Conservation (phyloP, 2,888 invertebrate genomes). For the Xanthia icteritia region DNA sequence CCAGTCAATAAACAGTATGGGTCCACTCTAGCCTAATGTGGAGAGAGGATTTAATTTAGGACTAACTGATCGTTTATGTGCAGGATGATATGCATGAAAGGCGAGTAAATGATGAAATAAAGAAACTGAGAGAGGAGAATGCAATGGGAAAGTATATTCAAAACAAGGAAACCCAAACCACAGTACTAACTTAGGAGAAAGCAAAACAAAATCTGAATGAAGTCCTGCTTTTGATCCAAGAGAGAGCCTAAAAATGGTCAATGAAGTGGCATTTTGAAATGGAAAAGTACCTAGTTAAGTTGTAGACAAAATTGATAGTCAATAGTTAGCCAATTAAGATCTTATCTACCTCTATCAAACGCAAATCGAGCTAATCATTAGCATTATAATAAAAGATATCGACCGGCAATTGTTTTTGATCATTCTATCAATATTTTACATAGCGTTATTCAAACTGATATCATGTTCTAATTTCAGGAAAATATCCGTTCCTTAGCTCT, state of each 20-base stretch:
- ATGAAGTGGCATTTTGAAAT: neutral
- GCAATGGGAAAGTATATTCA: too few relatives aligned
- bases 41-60: conserved; percentile 37
- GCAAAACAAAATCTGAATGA: neutral
- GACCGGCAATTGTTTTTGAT: conserved; percentile 15
- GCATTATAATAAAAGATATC: conserved; percentile 24
- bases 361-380: conserved; percentile 32
- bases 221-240: neutral
- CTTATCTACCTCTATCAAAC: conserved; percentile 26
- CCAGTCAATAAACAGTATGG: conserved; percentile 55
- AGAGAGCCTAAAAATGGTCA: neutral
- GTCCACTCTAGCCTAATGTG: conserved; percentile 38
- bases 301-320: neutral
- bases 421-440: neutral
- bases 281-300: conserved; percentile 5
- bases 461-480: neutral
- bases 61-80: neutral
- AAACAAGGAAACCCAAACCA: neutral
- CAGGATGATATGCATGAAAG: neutral
- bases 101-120: neutral
- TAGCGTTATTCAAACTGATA: conserved; percentile 13
- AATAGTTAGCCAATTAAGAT: conserved; percentile 27
- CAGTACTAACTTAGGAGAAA: neutral
- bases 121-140: too few relatives aligned
- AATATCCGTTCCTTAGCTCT: neutral